A percentile compares a stretch with the other conserved stretches of the same genome.
phyloP scores from a whole-genome alignment of 1,140 invertebrate species.

The Lasaia peninsularis region DNA sequence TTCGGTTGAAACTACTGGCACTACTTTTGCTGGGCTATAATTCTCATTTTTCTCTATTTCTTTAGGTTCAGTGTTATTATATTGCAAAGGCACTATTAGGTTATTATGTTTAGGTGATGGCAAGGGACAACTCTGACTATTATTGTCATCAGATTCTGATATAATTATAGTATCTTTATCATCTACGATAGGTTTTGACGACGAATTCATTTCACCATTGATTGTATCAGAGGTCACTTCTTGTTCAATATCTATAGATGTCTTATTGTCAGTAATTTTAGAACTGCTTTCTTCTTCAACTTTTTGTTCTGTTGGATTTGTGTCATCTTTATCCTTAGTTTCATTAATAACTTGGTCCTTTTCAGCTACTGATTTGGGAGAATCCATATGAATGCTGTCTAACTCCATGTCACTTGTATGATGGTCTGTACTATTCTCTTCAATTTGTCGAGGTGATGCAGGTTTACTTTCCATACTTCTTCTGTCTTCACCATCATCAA shows the following conservation, averaged over 20 bases:
- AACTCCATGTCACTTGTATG: slow-evolving; percentile 73
- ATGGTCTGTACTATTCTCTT: slow-evolving; percentile 62
- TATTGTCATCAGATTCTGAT: slow-evolving; percentile 75
- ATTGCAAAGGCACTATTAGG: slow-evolving; percentile 34
- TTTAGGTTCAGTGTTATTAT: slow-evolving; percentile 48
- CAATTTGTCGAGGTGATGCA: slow-evolving; percentile 47
- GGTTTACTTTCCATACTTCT: slow-evolving; percentile 51
- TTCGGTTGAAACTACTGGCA: slow-evolving; percentile 68
- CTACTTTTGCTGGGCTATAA: slow-evolving; percentile 53
- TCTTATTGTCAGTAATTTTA: slow-evolving; percentile 32
- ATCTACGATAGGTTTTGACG: slow-evolving; percentile 43
- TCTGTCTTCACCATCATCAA: slow-evolving; percentile 75
- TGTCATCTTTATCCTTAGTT: slow-evolving; percentile 35
- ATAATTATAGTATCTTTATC: slow-evolving; percentile 75
- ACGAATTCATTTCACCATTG: slow-evolving; percentile 54
- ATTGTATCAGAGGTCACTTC: slow-evolving; percentile 30
- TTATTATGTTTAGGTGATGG: slow-evolving; percentile 58
- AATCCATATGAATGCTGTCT: slow-evolving; percentile 71
- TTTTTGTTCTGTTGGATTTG: slow-evolving; percentile 32
- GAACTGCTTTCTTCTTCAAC: slow-evolving; percentile 31
- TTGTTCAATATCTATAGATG: slow-evolving; percentile 26
- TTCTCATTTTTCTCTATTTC: slow-evolving; percentile 46
- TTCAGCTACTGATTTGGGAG: slow-evolving; percentile 64
- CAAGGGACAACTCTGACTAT: slow-evolving; percentile 67
- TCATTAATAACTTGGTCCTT: slow-evolving; percentile 66